Evolutionary conservation across 2,797 vertebrate species (phyloP), one percentile per base, ranked within the genome.

Genomic region (Rhadinocentrus ornatus): DNA sequence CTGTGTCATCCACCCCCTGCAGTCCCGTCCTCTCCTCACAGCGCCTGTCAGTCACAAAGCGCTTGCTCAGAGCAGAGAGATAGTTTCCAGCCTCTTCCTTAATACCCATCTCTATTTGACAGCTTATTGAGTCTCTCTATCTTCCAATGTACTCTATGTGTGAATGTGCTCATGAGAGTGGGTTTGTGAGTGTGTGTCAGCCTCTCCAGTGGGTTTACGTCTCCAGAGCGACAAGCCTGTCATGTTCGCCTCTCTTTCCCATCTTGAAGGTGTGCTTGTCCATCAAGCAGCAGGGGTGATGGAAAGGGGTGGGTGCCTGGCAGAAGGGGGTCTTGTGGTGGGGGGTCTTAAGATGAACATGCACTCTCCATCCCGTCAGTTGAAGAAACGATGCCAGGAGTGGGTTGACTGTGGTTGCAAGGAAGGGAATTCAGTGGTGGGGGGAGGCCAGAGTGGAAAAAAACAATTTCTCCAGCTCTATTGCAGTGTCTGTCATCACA

Each of bases 401-500:
- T 68, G 73, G 85, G 82, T 86, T 87, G 91, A 88, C 85, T 89
- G 85, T 66, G 32, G 78, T 66, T 71, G 73, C 62, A 87, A 60
- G 59, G 78, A 77, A 83, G 78, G 78, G 75, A 78, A 86, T 77
- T 34, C 84, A 79, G 77, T 78, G 73, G 85, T 80, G 80, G 9
- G 70, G 73, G 74, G 78, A 66, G 73, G 84, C 75, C 84, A 70
- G 75, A 90, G 87, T 88, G 81, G 84, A 90, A 87, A 90, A 92
- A 89, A 78, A 88, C 84, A 91, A 93, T 93, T 93, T 93, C 85
- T 88, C 81, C 81, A 90, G 89, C 87, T 91, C 90, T 91, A 89
- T 92, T 92, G 92, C 92, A 93, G 87, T 86, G 91, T 93, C 93
- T 94, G 92, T 94, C 93, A 94, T 94, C 93, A 94, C 89, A 92